Evolutionary conservation across 2,113 vertebrate genomes (phyloP).

Genomic region (Nannobrachium achirus): DNA sequence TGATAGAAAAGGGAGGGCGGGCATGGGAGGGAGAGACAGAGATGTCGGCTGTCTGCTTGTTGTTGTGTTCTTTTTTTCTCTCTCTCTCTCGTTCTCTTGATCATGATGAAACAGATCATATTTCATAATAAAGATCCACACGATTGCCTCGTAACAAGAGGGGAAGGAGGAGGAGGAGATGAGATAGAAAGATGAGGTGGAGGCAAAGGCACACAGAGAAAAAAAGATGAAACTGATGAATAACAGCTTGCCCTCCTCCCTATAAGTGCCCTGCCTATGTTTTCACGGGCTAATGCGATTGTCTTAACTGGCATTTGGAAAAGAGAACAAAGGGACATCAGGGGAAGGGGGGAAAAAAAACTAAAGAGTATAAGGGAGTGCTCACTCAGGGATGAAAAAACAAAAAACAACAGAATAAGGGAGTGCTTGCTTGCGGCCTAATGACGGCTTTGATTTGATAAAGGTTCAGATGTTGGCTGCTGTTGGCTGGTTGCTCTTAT

Average conservation of each 20-base stretch:
- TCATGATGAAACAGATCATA: slow-evolving; percentile 69
- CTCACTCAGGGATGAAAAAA: slow-evolving; percentile 26
- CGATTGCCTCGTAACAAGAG: slow-evolving; percentile 75
- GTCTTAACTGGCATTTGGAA: slow-evolving; percentile 44
- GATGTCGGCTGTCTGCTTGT: slow-evolving; percentile 25
- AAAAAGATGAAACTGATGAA: slow-evolving; percentile 65
- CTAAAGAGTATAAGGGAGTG: no score
- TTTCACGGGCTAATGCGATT: slow-evolving; percentile 46
- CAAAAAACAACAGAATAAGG: slow-evolving; percentile 27
- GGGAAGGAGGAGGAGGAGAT: slow-evolving; percentile 60
- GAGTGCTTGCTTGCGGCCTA: slow-evolving; percentile 13
- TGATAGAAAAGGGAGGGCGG: slow-evolving; percentile 36
- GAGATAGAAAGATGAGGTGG: slow-evolving; percentile 58
- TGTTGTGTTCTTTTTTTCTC: slow-evolving; percentile 62
- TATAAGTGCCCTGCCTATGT: slow-evolving; percentile 51
- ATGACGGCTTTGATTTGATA: slow-evolving; percentile 44
- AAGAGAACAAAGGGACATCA: slow-evolving; percentile 23
- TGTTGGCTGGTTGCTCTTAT: slow-evolving; percentile 19
- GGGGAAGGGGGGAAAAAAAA: no score
- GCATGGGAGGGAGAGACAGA: slow-evolving; percentile 32
- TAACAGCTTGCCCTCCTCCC: slow-evolving; percentile 51
- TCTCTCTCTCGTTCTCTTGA: no score
- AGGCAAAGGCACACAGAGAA: slow-evolving; percentile 47
- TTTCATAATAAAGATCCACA: slow-evolving; percentile 79
- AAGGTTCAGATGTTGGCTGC: not conserved